These are phyloP conservation scores for Melitaea cinxia DNA, from an alignment of 1,140 invertebrate species.

Conservation along the genomic window DNA sequence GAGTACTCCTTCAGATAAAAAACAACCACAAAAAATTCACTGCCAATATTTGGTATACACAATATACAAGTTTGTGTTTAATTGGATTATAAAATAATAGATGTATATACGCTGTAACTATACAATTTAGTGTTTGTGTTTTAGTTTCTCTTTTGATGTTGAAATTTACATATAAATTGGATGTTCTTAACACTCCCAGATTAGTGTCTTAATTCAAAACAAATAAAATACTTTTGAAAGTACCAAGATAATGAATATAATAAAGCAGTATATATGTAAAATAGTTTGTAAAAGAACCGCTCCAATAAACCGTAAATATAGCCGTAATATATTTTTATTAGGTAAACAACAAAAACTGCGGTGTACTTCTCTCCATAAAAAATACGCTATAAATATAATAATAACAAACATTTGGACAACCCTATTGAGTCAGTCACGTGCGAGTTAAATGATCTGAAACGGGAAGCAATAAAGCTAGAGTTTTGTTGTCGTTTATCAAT, in stretches of 20 bases:
- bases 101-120: too few relatives aligned
- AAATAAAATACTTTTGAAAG: background rate
- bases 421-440: slow-evolving; percentile 70
- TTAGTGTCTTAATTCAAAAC: background rate
- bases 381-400: slow-evolving; percentile 60
- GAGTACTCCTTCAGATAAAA: too few relatives aligned
- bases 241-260: background rate
- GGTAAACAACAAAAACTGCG: slow-evolving; percentile 34
- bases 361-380: slow-evolving; percentile 35
- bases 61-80: too few relatives aligned
- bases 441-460: slow-evolving; percentile 73
- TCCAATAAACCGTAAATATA: slow-evolving; percentile 33
- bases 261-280: slow-evolving; percentile 4
- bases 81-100: background rate
- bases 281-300: slow-evolving; percentile 1
- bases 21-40: too few relatives aligned
- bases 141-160: slow-evolving; percentile 27
- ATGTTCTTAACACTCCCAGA: background rate
- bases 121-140: slow-evolving; percentile 13
- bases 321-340: slow-evolving; percentile 32
- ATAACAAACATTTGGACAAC: slow-evolving; percentile 66
- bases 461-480: slow-evolving; percentile 73
- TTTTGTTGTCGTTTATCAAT: slow-evolving; percentile 73
- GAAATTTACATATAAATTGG: slow-evolving; percentile 24
- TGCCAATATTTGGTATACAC: too few relatives aligned